A percentile compares a stretch with the other conserved stretches of the same genome.
phyloP scores from a whole-genome alignment of 2,888 invertebrate species.

The Hypena proboscidalis region DNA sequence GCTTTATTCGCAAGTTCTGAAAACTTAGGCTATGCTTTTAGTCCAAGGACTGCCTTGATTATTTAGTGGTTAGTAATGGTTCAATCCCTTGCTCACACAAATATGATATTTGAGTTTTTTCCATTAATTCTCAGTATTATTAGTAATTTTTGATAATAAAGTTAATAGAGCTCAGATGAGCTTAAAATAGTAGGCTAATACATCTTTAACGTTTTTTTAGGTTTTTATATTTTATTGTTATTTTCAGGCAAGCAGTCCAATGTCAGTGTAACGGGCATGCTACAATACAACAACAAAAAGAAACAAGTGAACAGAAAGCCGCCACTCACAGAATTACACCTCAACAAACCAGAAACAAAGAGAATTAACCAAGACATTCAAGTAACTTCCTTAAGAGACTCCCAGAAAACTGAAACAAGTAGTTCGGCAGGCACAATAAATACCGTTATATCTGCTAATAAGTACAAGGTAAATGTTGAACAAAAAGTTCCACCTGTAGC shows the following conservation, averaged over 20 bases:
- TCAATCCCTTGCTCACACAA: too few relatives aligned
- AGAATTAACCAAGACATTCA: conserved; percentile 44
- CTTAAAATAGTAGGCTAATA: too few relatives aligned
- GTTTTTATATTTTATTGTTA: too few relatives aligned
- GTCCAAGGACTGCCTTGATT: too few relatives aligned
- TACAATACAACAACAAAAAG: conserved; percentile 59
- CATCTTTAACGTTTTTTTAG: too few relatives aligned
- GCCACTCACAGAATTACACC: conserved; percentile 63
- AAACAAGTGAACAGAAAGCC: conserved; percentile 55
- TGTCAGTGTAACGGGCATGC: conserved; percentile 67
- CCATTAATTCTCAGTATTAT: not conserved
- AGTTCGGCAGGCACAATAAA: conserved; percentile 66
- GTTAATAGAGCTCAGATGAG: too few relatives aligned
- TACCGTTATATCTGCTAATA: conserved; percentile 64
- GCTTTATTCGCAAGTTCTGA: too few relatives aligned
- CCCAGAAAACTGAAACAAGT: conserved; percentile 58
- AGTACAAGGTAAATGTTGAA: conserved; percentile 48
- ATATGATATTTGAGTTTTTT: not conserved
- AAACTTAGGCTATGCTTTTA: too few relatives aligned
- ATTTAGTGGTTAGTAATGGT: too few relatives aligned
- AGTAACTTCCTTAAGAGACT: conserved; percentile 62
- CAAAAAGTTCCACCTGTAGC: conserved; percentile 53
- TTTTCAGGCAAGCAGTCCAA: conserved; percentile 71
- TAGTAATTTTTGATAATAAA: not conserved
- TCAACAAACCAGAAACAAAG: conserved; percentile 57